Evolutionary conservation across 2,888 invertebrate species (phyloP).

Genomic region (Ctena decussata): DNA sequence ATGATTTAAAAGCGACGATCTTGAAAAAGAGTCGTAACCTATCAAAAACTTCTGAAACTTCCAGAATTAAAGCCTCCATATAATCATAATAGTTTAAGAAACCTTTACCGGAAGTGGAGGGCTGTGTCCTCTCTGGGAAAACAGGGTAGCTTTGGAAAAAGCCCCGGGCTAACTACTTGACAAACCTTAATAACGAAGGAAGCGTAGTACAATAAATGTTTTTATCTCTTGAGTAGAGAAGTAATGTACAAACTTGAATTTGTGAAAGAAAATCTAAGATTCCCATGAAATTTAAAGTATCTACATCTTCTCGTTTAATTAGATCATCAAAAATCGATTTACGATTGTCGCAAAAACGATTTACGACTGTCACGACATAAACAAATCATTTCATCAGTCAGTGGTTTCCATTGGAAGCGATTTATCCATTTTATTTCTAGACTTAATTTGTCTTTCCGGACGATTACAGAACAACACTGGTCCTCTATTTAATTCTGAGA

Average conservation of each 20-base stretch:
- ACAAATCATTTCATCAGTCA: constrained; percentile 15
- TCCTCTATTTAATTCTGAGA: not conserved
- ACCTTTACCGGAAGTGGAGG: too few relatives aligned
- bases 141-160: too few relatives aligned
- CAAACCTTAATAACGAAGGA: not conserved
- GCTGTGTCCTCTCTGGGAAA: too few relatives aligned
- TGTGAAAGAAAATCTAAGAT: not conserved
- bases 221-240: not conserved
- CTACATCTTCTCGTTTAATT: constrained; percentile 5
- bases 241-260: not conserved
- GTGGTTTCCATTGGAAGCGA: constrained; percentile 1
- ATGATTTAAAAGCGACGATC: too few relatives aligned
- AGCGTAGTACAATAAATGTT: not conserved
- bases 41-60: too few relatives aligned
- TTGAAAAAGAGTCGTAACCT: too few relatives aligned
- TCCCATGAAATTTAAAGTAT: constrained; percentile 7
- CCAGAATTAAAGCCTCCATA: too few relatives aligned
- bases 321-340: constrained; percentile 12
- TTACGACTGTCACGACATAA: constrained; percentile 2
- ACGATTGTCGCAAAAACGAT: constrained; percentile 12
- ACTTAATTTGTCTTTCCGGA: constrained; percentile 64
- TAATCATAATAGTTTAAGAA: too few relatives aligned
- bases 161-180: not conserved
- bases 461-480: constrained; percentile 51
- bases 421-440: constrained; percentile 31